Conservation (phyloP, 2,797 vertebrate species). For the Rhyacichthys aspro region DNA sequence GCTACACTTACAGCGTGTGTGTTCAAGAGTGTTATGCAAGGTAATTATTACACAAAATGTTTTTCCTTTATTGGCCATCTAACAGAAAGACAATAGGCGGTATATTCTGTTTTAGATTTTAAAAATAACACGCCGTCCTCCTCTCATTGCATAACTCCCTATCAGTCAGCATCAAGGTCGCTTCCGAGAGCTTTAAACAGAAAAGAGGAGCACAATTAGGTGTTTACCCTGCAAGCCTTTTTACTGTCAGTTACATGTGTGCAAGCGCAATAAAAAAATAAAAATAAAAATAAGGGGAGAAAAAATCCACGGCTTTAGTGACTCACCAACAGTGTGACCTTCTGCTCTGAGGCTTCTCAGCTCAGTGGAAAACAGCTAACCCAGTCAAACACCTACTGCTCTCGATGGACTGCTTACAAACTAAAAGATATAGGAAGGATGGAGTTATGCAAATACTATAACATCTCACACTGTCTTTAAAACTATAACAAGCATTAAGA, state of each 20-base stretch:
- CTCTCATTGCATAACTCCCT: constrained; percentile 64
- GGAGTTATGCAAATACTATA: constrained; percentile 29
- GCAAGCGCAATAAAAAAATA: constrained; percentile 4
- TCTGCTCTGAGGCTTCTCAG: constrained; percentile 65
- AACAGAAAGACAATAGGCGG: constrained; percentile 59
- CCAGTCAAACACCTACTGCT: constrained; percentile 65
- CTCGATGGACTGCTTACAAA: constrained; percentile 13
- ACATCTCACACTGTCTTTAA: constrained; percentile 15
- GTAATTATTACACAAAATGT: constrained; percentile 48
- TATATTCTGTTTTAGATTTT: constrained; percentile 56
- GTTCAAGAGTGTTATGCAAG: constrained; percentile 67
- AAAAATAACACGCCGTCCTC: constrained; percentile 66
- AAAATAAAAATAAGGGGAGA: too few relatives aligned
- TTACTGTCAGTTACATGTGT: constrained; percentile 34
- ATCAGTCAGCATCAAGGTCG: constrained; percentile 69
- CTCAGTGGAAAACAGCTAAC: constrained; percentile 53
- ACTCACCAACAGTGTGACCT: constrained; percentile 72
- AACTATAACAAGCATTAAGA: constrained; percentile 6
- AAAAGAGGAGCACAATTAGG: constrained; percentile 65
- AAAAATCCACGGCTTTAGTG: constrained; percentile 41
- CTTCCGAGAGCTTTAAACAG: constrained; percentile 56
- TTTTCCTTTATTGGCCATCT: constrained; percentile 42
- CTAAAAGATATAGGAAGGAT: constrained; percentile 15
- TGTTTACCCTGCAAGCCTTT: constrained; percentile 70
- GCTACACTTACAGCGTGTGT: constrained; percentile 31